A percentile compares a stretch with the other conserved stretches of the same genome.
phyloP scores from a whole-genome alignment of 2,797 vertebrate species.

The Cyprinodon diabolis region DNA sequence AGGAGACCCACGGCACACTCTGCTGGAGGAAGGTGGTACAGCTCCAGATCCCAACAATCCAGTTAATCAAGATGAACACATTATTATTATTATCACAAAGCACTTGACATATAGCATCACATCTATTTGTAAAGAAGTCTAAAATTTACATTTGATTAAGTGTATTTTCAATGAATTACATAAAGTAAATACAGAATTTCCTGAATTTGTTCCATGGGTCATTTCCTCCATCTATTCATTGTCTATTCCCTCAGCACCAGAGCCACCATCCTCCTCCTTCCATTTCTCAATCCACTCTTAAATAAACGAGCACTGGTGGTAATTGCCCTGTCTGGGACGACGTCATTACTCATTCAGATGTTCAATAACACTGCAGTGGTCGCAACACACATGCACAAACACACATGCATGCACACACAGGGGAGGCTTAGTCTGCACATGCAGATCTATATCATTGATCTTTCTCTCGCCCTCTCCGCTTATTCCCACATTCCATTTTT shows the following conservation, averaged over 20 bases:
- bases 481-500: conserved; percentile 77
- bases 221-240: conserved; percentile 55
- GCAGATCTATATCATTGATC: conserved; percentile 85
- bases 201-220: conserved; percentile 49
- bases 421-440: conserved; percentile 66
- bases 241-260: conserved; percentile 47
- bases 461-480: conserved; percentile 52
- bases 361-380: conserved; percentile 76
- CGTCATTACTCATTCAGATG: conserved; percentile 84
- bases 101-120: not conserved
- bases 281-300: conserved; percentile 70
- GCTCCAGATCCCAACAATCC: no score
- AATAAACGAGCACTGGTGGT: conserved; percentile 81
- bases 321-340: conserved; percentile 80
- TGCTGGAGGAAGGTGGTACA: no score
- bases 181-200: conserved; percentile 54
- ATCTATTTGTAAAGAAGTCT: not conserved
- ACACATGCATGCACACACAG: conserved; percentile 41
- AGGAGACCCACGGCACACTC: no score
- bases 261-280: conserved; percentile 59
- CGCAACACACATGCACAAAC: conserved; percentile 20
- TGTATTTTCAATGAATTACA: conserved; percentile 36
- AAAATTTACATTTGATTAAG: conserved; percentile 16
- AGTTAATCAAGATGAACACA: not conserved
- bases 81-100: not conserved